Conservation (phyloP, 2,888 invertebrate species). For the Germaria angustata region DNA sequence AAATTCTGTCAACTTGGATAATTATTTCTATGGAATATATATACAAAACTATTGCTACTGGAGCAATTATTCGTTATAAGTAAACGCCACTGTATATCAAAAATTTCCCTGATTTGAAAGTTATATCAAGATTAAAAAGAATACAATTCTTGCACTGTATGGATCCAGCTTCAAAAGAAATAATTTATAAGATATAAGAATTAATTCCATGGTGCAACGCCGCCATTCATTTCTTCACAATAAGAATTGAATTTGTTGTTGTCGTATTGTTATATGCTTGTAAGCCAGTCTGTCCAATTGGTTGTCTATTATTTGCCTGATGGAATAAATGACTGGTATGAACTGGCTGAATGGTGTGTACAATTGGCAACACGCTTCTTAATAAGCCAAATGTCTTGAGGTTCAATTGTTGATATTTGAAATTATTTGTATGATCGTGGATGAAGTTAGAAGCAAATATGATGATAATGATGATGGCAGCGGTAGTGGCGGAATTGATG, state of each 20-base stretch:
- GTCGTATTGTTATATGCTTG: constrained; percentile 10
- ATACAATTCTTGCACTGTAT: not conserved
- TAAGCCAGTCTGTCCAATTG: not conserved
- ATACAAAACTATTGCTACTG: too few species aligned
- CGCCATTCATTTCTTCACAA: constrained; percentile 10
- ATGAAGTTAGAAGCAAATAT: not conserved
- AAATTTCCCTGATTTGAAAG: too few species aligned
- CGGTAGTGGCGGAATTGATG: not conserved
- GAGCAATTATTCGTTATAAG: too few species aligned
- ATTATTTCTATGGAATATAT: too few species aligned
- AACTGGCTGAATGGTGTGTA: constrained; percentile 42
- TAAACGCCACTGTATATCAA: too few species aligned
- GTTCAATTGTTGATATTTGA: constrained; percentile 64
- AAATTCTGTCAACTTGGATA: too few species aligned
- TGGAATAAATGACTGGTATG: constrained; percentile 25
- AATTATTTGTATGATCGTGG: constrained; percentile 48
- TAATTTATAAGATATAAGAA: too few species aligned
- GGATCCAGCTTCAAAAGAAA: not conserved
- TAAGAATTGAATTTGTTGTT: constrained; percentile 14
- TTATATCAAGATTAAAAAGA: too few species aligned
- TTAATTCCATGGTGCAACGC: constrained; percentile 13
- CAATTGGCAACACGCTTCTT: constrained; percentile 59
- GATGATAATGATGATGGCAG: not conserved
- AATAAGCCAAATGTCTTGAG: constrained; percentile 61
- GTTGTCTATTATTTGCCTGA: constrained; percentile 9